Conservation (phyloP, 2,888 invertebrate species). For the Lucinisca nassula region DNA sequence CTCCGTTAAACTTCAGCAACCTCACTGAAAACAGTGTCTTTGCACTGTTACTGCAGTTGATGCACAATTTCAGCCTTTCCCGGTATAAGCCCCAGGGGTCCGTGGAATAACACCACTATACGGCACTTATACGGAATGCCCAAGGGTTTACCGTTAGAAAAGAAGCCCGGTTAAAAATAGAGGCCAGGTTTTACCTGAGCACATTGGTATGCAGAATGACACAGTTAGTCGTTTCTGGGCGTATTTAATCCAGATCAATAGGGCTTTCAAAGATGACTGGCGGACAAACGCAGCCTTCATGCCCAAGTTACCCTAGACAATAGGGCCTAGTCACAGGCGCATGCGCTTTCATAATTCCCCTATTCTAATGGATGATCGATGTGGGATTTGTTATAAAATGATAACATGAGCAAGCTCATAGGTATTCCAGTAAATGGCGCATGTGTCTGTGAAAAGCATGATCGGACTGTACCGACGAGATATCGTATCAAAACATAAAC, state of each 20-base stretch:
- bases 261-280: conserved; percentile 1
- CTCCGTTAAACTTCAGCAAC: not conserved
- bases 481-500: too few relatives aligned
- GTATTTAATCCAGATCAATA: not conserved
- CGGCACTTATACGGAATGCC: too few relatives aligned
- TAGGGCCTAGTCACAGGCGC: conserved; percentile 9
- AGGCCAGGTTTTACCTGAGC: too few relatives aligned
- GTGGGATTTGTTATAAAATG: not conserved
- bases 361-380: not conserved
- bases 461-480: too few relatives aligned
- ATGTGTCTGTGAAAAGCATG: too few relatives aligned
- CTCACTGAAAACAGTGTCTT: not conserved
- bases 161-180: too few relatives aligned
- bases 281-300: conserved; percentile 1
- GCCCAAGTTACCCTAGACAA: not conserved
- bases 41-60: not conserved
- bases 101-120: too few relatives aligned
- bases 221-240: too few relatives aligned
- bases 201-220: too few relatives aligned
- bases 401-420: not conserved
- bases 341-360: not conserved
- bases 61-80: too few relatives aligned
- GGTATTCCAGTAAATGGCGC: not conserved
- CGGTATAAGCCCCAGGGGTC: too few relatives aligned
- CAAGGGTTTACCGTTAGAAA: too few relatives aligned